Evolutionary conservation across 2,113 vertebrate species (phyloP).

Genomic region (Addax nasomaculatus): DNA sequence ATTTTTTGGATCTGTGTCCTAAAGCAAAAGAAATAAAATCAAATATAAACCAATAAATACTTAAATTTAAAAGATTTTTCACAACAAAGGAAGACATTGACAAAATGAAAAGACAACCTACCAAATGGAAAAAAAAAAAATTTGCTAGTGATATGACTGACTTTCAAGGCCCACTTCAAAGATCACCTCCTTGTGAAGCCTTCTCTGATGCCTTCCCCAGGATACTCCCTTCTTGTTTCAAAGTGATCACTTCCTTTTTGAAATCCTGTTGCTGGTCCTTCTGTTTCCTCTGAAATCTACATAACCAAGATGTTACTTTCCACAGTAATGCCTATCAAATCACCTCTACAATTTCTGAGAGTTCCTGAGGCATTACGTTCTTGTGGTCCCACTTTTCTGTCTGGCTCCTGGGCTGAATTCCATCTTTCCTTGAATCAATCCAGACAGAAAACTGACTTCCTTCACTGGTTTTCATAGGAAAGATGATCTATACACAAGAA

Average conservation of each 20-base stretch:
- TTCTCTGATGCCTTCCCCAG: background rate
- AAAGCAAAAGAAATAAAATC: background rate
- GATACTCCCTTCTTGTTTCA: background rate
- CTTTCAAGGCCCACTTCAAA: background rate
- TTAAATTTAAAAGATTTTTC: background rate
- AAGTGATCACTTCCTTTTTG: background rate
- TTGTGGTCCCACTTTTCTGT: background rate
- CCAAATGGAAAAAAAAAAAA: background rate
- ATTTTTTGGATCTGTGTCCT: background rate
- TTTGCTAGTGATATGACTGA: background rate
- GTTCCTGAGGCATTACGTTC: background rate
- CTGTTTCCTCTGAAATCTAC: background rate
- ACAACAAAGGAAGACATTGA: background rate
- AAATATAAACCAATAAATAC: background rate
- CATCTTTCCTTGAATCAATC: background rate
- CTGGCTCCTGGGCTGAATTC: background rate
- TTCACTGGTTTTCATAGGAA: background rate
- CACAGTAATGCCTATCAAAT: background rate
- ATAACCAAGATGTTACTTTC: background rate
- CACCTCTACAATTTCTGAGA: background rate
- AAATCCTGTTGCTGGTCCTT: background rate
- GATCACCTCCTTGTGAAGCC: background rate
- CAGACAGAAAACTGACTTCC: background rate
- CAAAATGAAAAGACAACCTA: background rate
- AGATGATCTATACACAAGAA: background rate